These are phyloP conservation scores for Anadara kagoshimensis DNA, from an alignment of 1,140 invertebrate genomes.

Conservation along the genomic window DNA sequence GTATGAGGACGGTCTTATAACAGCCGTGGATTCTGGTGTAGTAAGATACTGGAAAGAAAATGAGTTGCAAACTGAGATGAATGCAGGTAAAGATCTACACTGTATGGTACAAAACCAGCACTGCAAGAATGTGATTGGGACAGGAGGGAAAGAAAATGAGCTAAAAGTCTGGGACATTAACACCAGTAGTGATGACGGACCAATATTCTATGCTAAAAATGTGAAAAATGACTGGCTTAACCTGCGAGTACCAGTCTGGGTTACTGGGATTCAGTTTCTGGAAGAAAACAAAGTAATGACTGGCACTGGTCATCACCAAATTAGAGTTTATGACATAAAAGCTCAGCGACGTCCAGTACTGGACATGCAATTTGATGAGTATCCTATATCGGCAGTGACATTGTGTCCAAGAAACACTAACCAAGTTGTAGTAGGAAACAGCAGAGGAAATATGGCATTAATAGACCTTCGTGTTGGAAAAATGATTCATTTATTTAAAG, in stretches of 20 bases:
- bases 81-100: slow-evolving; percentile 71
- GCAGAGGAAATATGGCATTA: slow-evolving; percentile 80
- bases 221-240: slow-evolving; percentile 84
- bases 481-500: slow-evolving; percentile 81
- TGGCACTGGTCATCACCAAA: slow-evolving; percentile 77
- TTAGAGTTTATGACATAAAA: slow-evolving; percentile 77
- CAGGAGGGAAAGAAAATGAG: slow-evolving; percentile 84
- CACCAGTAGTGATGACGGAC: slow-evolving; percentile 57
- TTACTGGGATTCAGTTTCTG: slow-evolving; percentile 82
- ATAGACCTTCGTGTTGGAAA: slow-evolving; percentile 80
- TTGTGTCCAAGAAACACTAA: slow-evolving; percentile 70
- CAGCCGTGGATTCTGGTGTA: slow-evolving; percentile 77
- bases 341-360: slow-evolving; percentile 77
- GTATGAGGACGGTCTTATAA: slow-evolving; percentile 71
- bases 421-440: slow-evolving; percentile 85
- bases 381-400: slow-evolving; percentile 74
- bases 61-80: slow-evolving; percentile 30
- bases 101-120: slow-evolving; percentile 75
- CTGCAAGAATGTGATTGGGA: slow-evolving; percentile 77
- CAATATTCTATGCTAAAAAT: slow-evolving; percentile 83
- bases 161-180: slow-evolving; percentile 84
- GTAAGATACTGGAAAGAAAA: slow-evolving; percentile 75
- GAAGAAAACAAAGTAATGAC: slow-evolving; percentile 77
- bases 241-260: slow-evolving; percentile 86
- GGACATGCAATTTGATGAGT: slow-evolving; percentile 73